These are phyloP conservation scores for Tachystola acroxantha DNA, from an alignment of 2,888 invertebrate species.

Conservation along the genomic window DNA sequence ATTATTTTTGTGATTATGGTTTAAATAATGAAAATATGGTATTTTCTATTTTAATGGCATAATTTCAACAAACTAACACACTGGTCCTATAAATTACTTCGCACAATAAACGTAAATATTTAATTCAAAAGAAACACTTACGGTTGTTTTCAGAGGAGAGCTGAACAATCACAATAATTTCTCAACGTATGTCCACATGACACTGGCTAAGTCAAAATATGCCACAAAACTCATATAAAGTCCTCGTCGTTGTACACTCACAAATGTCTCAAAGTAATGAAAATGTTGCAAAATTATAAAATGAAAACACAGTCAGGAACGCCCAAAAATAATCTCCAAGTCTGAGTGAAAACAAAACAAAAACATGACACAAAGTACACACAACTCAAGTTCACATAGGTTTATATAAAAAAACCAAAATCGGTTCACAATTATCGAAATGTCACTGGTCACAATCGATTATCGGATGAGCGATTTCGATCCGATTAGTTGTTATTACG, in stretches of 20 bases:
- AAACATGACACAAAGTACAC: constrained; percentile 57
- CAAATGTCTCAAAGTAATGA: constrained; percentile 29
- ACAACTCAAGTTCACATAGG: constrained; percentile 50
- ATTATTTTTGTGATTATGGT: too few species aligned
- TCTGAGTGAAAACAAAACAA: constrained; percentile 61
- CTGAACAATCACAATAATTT: constrained; percentile 38
- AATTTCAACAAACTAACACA: neutral
- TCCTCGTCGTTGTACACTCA: constrained; percentile 38
- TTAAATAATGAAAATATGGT: too few species aligned
- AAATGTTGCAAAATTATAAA: constrained; percentile 39
- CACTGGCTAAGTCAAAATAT: constrained; percentile 44
- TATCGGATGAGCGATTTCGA: constrained; percentile 57
- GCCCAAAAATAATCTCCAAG: constrained; percentile 55
- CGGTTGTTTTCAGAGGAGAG: constrained; percentile 29
- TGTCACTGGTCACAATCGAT: constrained; percentile 70
- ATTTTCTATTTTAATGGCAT: too few species aligned
- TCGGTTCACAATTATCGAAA: constrained; percentile 41
- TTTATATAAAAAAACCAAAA: constrained; percentile 31
- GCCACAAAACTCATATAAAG: constrained; percentile 38
- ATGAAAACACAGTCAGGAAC: constrained; percentile 53
- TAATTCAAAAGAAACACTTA: constrained; percentile 34
- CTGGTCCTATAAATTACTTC: neutral
- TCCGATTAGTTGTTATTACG: constrained; percentile 69
- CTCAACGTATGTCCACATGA: constrained; percentile 42
- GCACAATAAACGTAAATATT: constrained; percentile 12